phyloP scores from a whole-genome alignment of 2,888 invertebrate species.

The Synanthedon vespiformis region DNA sequence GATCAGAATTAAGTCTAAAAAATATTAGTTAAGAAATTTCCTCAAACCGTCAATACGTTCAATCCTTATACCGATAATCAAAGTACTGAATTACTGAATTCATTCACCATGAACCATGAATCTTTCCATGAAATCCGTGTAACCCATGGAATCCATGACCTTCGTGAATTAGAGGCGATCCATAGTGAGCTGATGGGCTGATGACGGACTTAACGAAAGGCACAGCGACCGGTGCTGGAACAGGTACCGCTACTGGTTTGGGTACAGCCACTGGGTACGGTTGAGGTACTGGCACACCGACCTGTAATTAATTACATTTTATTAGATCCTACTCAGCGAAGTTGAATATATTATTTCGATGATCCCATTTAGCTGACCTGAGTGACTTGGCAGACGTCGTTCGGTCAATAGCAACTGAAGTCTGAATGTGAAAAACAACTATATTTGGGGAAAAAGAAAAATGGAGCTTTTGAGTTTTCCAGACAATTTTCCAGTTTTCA shows the following conservation, averaged over 20 bases:
- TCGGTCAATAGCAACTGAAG: no score
- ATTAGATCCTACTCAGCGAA: no score
- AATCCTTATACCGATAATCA: conserved; percentile 8
- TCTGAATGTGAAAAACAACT: no score
- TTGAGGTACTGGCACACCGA: conserved; percentile 56
- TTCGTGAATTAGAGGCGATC: conserved; percentile 7
- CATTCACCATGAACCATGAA: conserved; percentile 47
- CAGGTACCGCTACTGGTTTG: conserved; percentile 52
- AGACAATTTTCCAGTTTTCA: no score
- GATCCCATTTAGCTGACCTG: no score
- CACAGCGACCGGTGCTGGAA: conserved; percentile 42
- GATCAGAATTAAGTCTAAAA: neutral
- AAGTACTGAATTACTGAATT: conserved; percentile 12
- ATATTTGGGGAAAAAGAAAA: no score
- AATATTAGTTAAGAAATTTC: neutral
- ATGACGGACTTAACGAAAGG: conserved; percentile 31
- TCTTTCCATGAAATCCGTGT: conserved; percentile 15
- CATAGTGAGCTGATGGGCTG: conserved; percentile 13
- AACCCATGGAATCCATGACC: neutral
- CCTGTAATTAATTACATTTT: conserved; percentile 25
- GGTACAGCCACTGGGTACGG: conserved; percentile 60
- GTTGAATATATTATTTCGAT: no score
- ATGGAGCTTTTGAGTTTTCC: no score
- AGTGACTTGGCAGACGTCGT: no score
- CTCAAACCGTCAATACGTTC: conserved; percentile 4